Base-by-base conservation (phyloP, 2,797 vertebrate species). In the Onychomys leucogaster region DNA sequence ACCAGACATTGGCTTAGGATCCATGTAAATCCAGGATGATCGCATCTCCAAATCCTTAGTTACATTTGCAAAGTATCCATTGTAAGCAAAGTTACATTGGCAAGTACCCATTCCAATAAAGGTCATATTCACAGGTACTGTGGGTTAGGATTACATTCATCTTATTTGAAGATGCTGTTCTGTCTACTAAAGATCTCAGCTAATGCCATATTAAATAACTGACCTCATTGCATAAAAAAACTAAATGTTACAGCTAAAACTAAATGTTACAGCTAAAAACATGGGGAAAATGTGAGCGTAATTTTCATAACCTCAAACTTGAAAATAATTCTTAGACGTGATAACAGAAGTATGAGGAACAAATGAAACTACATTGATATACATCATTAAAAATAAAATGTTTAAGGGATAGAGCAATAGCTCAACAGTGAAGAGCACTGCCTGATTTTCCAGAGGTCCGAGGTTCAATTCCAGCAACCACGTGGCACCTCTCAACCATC, bases 301-400 rank as follows among this genome's bases (percentile, higher is more conserved):
- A 81, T 80, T 27, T 85, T 67, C n/a, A 82, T 65, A 9, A 69
- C 61, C 57, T 92, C 37, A 29, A 75, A 75, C 23, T 59, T 95
- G 43, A 34, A 41, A 61, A 2, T 93, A 52, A 69, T 77, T 94
- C 59, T 94, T 59, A 88, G 49, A 88, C 49, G 55, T 65, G 41
- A 80, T 16, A 43, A 29, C 29, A 92, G 94, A 91, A 75, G 13
- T 75, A 61, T 95, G 46, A 89, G 55, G 77, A 91, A 87, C n/a
- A 73, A 87, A 85, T 32, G 23, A 96, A 59, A 65, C 77, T n/a
- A 59, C 43, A 37, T 80, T 86, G 41, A 61, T n/a, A 69, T 27
- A 46, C 49, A 43, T 92, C 43, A 73, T 73, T 75, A 52, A 89
- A 59, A 63, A 83, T 29, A 83, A 46, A 46, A 61, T 17, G 59